Evolutionary conservation across 2,113 vertebrate species (phyloP).

Genomic region (Corydoras maculifer): DNA sequence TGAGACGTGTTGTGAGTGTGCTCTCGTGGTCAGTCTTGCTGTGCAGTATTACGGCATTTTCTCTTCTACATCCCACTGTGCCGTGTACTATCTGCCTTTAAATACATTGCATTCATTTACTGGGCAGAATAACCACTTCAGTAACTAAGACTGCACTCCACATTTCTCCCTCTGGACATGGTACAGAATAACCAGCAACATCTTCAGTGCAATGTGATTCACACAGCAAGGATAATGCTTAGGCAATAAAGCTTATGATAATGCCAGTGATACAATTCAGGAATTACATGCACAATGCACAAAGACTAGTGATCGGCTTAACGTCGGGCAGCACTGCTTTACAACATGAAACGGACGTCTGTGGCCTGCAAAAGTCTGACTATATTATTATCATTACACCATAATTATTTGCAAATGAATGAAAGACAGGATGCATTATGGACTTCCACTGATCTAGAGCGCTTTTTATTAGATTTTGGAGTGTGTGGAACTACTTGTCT

Average conservation of each 20-base stretch:
- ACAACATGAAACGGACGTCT: too few species aligned
- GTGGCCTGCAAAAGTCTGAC: too few species aligned
- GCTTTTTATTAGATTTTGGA: too few species aligned
- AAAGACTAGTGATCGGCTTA: too few species aligned
- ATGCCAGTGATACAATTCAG: too few species aligned
- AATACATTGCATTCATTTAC: slow-evolving; percentile 24
- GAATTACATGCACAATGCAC: too few species aligned
- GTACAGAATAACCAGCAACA: not conserved
- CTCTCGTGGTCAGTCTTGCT: slow-evolving; percentile 35
- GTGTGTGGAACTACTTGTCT: too few species aligned
- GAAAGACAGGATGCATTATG: too few species aligned
- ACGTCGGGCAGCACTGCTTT: too few species aligned
- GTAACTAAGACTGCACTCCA: not conserved
- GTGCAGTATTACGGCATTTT: slow-evolving; percentile 50
- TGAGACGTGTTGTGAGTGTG: slow-evolving; percentile 30
- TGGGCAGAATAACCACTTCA: slow-evolving; percentile 22
- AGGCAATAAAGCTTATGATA: not conserved
- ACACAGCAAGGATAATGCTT: not conserved
- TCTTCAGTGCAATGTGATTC: not conserved
- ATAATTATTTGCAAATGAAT: too few species aligned
- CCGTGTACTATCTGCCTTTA: slow-evolving; percentile 6
- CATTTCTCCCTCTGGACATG: not conserved
- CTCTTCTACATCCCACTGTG: slow-evolving; percentile 38
- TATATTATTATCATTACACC: too few species aligned
- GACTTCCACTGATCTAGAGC: too few species aligned